phyloP scores from a whole-genome alignment of 2,888 invertebrate genomes.

The Branchinecta sandiegonensis region DNA sequence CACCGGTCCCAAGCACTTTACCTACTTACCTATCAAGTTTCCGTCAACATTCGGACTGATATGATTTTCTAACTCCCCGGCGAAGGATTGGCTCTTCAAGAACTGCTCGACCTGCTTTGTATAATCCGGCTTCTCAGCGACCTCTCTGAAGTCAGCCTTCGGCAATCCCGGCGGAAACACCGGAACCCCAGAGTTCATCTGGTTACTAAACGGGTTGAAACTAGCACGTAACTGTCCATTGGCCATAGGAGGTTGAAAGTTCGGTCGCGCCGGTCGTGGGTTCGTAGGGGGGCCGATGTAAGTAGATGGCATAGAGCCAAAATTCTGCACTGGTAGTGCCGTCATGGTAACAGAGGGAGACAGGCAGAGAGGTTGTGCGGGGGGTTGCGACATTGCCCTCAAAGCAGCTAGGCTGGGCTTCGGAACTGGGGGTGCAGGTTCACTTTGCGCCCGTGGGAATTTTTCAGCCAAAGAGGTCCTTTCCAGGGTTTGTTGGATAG shows the following conservation, averaged over 20 bases:
- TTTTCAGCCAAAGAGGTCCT: background rate
- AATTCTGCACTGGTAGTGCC: constrained; percentile 2
- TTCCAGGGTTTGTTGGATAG: background rate
- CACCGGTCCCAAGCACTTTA: no score
- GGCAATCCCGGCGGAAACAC: background rate
- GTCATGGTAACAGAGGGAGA: background rate
- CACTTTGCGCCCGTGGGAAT: background rate
- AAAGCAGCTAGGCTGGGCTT: background rate
- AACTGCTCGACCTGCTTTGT: constrained; percentile 19
- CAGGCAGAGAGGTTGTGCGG: background rate
- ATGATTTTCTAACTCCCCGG: constrained; percentile 6
- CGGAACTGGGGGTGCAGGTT: background rate
- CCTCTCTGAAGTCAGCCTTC: background rate
- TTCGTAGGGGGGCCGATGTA: constrained; percentile 10
- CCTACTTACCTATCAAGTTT: background rate
- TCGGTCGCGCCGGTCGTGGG: background rate
- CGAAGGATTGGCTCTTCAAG: constrained; percentile 18
- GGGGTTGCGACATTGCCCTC: background rate
- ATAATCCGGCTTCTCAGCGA: constrained; percentile 18
- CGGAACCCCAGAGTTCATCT: background rate
- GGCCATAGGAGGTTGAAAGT: constrained; percentile 1
- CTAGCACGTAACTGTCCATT: constrained; percentile 11
- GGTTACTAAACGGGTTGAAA: constrained; percentile 8
- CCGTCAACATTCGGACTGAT: background rate
- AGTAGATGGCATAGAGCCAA: background rate